phyloP scores from a whole-genome alignment of 1,140 invertebrate genomes.

The Charaxes varanes region DNA sequence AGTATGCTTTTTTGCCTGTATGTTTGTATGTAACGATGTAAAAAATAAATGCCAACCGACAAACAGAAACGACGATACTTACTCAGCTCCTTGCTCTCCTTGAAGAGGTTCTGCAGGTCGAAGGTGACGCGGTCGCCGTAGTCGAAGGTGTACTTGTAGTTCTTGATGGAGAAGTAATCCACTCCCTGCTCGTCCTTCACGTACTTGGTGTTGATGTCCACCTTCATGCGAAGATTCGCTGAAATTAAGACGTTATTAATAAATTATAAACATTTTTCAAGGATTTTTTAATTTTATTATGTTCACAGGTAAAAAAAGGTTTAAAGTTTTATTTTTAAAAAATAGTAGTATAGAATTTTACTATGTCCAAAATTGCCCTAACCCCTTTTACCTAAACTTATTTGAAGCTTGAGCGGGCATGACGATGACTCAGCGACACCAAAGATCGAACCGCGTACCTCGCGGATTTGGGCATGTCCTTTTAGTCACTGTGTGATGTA shows the following conservation, averaged over 20 bases:
- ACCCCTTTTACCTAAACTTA: no score
- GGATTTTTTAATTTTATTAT: not conserved
- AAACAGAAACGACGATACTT: slow-evolving; percentile 30
- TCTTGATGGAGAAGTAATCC: slow-evolving; percentile 44
- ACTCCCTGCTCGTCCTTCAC: slow-evolving; percentile 42
- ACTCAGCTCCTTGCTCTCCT: slow-evolving; percentile 59
- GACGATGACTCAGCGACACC: no score
- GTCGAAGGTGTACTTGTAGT: slow-evolving; percentile 57
- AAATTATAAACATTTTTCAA: not conserved
- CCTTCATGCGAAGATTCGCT: slow-evolving; percentile 58
- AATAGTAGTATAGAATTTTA: no score
- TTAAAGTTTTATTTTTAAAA: no score
- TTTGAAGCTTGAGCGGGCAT: no score
- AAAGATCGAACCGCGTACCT: no score
- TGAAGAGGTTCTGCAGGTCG: slow-evolving; percentile 55
- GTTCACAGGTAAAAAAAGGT: slow-evolving; percentile 1
- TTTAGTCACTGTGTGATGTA: no score
- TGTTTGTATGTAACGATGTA: not conserved
- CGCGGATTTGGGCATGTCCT: no score
- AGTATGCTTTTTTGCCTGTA: no score
- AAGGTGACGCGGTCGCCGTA: slow-evolving; percentile 55
- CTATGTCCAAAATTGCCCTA: no score
- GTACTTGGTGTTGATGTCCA: slow-evolving; percentile 60
- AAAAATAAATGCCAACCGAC: not conserved
- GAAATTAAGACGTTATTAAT: slow-evolving; percentile 20